Evolutionary conservation across 2,888 invertebrate genomes (phyloP).

Genomic region (Diadromus collaris): DNA sequence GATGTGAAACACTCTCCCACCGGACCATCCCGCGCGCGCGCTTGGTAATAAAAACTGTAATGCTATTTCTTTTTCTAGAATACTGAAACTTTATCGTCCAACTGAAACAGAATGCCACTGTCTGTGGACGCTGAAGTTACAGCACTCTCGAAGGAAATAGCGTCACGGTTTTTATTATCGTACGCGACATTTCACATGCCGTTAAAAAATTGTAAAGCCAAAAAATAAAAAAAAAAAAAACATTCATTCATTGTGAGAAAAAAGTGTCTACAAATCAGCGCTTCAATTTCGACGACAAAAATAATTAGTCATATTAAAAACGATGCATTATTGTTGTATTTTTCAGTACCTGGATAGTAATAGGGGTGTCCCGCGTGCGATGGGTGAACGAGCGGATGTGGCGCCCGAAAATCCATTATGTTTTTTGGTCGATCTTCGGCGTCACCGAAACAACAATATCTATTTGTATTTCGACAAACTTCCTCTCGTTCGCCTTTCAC

Average conservation of each 20-base stretch:
- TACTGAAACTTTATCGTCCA: too few relatives aligned
- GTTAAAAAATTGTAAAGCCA: too few relatives aligned
- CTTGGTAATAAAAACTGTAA: too few relatives aligned
- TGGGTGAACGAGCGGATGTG: constrained; percentile 77
- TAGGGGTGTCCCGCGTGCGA: constrained; percentile 77
- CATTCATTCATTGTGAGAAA: too few relatives aligned
- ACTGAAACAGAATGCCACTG: too few relatives aligned
- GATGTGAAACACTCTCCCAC: too few relatives aligned
- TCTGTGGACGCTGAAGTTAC: too few relatives aligned
- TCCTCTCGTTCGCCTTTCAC: background rate
- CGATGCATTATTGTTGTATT: constrained; percentile 22
- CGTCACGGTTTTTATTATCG: too few relatives aligned
- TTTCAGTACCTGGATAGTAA: constrained; percentile 69
- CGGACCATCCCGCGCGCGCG: too few relatives aligned
- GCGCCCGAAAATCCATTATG: constrained; percentile 79
- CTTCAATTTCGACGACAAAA: background rate
- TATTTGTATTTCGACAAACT: background rate
- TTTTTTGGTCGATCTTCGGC: constrained; percentile 29
- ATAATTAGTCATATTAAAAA: background rate
- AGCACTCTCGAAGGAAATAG: too few relatives aligned
- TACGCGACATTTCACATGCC: too few relatives aligned
- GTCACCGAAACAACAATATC: background rate
- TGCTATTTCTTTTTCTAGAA: too few relatives aligned
- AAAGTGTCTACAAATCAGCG: background rate
- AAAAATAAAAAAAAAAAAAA: background rate